Base-by-base conservation (phyloP, 2,113 vertebrate genomes). In the Cavia aperea region DNA sequence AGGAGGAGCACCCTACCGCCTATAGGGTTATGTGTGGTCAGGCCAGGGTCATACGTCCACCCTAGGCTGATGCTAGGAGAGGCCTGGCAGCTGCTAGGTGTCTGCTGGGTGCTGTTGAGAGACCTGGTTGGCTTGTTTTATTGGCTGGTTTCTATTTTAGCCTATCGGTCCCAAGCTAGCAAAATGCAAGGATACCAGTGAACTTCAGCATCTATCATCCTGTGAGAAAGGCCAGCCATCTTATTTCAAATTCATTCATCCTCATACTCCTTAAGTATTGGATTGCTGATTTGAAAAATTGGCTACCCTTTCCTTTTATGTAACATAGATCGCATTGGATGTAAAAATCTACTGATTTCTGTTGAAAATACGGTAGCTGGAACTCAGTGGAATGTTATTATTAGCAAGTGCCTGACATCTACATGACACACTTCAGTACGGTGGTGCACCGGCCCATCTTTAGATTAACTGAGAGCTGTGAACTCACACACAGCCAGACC, bases 371-470 rank as follows among this genome's bases (percentile, higher is more conserved):
- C 2, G 49, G 19, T 51, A 66, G 8, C 8, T 51, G 31, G 43
- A 46, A 43, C 58, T 19, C 78, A 63, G 0, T 1, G 24, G 10
- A 43, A 12, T 39, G 13, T 21, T 54, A 43, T 56, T 70, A 13
- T 66, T 33, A 46, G 26, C 36, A 14, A 13, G 16, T 18, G 16
- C 43, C 5, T 21, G 26, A 62, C 66, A 62, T 11, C 90, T 10
- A 5, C 46, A 9, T 4, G 43, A 63, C 1, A 14, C 1, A 1
- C 12, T 43, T 79, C 33, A 13, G 15, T 24, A 11, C 21, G 18
- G 49, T 9, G 1, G 2, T 0, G 70, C 43, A 5, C 7, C 0
- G 51, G 65, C 4, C 7, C 8, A 14, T 86, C 49, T 66, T 86
- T 33, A 51, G 21, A 11, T 39, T 39, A 46, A 18, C 33, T 43